A percentile compares a stretch with the other conserved stretches of the same genome.
These are phyloP conservation scores for Solenodon paradoxus DNA, from an alignment of 2,113 vertebrate genomes.

Conservation along the genomic window DNA sequence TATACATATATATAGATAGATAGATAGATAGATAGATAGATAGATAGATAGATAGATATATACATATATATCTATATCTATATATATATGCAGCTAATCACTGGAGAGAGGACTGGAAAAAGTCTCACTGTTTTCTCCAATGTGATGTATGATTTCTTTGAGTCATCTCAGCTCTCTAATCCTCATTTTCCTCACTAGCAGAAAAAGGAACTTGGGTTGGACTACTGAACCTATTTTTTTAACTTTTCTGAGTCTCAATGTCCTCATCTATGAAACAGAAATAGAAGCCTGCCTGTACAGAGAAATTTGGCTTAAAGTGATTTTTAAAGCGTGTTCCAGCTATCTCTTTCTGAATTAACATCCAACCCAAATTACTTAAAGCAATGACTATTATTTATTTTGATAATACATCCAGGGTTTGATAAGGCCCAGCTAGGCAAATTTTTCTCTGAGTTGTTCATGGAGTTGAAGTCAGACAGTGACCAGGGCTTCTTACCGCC, in stretches of 20 bases:
- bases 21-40: too few species aligned
- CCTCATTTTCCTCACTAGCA: not conserved
- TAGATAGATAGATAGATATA: too few species aligned
- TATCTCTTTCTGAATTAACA: not conserved
- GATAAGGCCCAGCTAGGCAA: not conserved
- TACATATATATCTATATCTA: too few species aligned
- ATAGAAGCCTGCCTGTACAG: not conserved
- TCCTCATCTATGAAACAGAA: not conserved
- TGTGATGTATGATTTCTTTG: not conserved
- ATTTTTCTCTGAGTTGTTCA: not conserved
- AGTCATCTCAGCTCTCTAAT: not conserved
- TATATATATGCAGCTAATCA: not conserved
- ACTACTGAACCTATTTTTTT: not conserved
- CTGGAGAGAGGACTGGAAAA: not conserved
- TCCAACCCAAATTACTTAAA: not conserved
- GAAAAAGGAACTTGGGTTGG: not conserved
- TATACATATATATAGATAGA: too few species aligned
- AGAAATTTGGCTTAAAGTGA: not conserved
- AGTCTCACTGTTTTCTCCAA: not conserved
- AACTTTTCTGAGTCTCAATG: not conserved
- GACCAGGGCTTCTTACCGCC: not conserved
- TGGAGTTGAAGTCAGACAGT: not conserved
- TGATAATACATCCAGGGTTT: not conserved
- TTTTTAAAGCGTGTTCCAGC: not conserved
- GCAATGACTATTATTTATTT: not conserved